phyloP scores from a whole-genome alignment of 92 coral and sea anemone genomes.

The Paragorgia papillata region DNA sequence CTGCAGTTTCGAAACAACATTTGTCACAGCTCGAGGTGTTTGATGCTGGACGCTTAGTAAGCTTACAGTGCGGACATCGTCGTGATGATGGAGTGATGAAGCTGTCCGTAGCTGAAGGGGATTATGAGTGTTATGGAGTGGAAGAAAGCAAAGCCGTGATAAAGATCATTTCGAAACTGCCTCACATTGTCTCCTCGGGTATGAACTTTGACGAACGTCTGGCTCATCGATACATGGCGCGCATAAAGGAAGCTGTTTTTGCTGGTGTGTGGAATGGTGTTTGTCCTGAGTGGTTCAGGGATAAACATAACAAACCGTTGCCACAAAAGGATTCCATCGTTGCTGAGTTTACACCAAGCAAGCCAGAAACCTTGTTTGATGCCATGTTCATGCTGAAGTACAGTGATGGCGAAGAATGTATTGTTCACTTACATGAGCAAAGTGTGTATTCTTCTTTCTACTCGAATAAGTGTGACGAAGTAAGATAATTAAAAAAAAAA shows the following conservation, averaged over 20 bases:
- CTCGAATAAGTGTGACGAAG: slow-evolving; percentile 28
- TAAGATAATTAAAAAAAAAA: too few species aligned
- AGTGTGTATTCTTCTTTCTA: slow-evolving; percentile 40
- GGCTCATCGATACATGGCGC: slow-evolving; percentile 41
- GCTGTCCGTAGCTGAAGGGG: slow-evolving; percentile 21
- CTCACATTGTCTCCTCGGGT: slow-evolving; percentile 38
- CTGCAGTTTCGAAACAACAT: background rate
- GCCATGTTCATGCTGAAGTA: slow-evolving; percentile 14
- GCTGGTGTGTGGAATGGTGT: slow-evolving; percentile 30
- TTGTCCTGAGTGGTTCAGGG: slow-evolving; percentile 46
- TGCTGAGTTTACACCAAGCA: background rate
- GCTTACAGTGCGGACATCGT: slow-evolving; percentile 41
- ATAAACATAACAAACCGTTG: slow-evolving; percentile 4
- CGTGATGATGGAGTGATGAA: slow-evolving; percentile 26
- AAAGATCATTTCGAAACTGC: slow-evolving; percentile 35
- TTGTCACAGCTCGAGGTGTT: slow-evolving; percentile 17
- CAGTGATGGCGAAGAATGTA: slow-evolving; percentile 25
- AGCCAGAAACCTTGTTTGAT: background rate
- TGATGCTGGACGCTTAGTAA: slow-evolving; percentile 37
- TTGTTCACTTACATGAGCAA: slow-evolving; percentile 38
- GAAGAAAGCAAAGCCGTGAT: slow-evolving; percentile 44
- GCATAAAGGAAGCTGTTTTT: slow-evolving; percentile 43
- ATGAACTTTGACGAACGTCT: slow-evolving; percentile 51
- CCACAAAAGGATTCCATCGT: slow-evolving; percentile 1
- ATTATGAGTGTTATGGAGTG: slow-evolving; percentile 46